Evolutionary conservation across 2,113 vertebrate species (phyloP).

Genomic region (Shinisaurus crocodilurus): DNA sequence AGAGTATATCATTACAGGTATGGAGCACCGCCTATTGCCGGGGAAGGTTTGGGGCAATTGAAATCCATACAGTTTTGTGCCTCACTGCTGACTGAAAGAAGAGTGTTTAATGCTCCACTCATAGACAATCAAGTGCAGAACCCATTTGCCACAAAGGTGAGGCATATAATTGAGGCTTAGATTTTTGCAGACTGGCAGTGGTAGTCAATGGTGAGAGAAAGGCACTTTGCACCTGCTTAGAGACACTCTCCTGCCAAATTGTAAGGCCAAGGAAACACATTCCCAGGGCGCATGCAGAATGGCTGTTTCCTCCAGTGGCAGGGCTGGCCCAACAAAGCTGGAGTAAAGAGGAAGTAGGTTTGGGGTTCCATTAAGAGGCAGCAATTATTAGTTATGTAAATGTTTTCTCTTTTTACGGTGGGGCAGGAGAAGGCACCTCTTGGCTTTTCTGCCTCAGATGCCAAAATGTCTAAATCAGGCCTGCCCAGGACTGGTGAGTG

Average conservation of each 20-base stretch:
- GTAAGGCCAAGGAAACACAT: neutral
- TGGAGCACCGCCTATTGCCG: neutral
- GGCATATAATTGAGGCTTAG: neutral
- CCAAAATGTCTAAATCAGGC: too few relatives aligned
- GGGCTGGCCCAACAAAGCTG: neutral
- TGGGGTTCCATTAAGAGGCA: neutral
- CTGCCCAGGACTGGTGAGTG: too few relatives aligned
- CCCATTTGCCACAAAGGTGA: neutral
- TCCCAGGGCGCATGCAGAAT: too few relatives aligned
- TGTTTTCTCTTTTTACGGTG: neutral
- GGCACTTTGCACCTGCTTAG: neutral
- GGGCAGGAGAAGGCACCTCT: neutral
- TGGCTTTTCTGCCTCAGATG: neutral
- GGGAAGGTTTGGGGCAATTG: neutral
- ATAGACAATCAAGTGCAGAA: neutral
- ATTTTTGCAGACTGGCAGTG: neutral
- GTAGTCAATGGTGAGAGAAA: neutral
- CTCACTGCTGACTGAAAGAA: neutral
- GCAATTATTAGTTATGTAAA: neutral
- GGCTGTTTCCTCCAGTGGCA: too few relatives aligned
- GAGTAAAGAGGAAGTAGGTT: neutral
- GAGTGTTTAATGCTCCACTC: neutral
- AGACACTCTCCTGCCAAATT: neutral
- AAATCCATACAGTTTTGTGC: neutral
- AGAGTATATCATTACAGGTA: conserved; percentile 71